Percentiles rank a stretch among this genome's conserved stretches.
phyloP scores from a whole-genome alignment of 2,113 vertebrate genomes.

The Collichthys lucidus region DNA sequence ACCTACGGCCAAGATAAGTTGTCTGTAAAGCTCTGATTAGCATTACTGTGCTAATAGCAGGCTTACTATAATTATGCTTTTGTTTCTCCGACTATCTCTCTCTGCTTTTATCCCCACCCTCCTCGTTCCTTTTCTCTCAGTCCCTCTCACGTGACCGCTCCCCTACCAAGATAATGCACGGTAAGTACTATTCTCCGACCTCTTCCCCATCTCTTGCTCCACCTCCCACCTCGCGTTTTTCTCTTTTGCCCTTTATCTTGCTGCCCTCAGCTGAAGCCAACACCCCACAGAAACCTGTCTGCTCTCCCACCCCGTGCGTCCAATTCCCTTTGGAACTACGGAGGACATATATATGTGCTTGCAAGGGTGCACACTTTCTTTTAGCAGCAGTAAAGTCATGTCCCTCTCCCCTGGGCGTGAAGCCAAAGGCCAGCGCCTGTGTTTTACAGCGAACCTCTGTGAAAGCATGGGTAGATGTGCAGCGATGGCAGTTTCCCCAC shows the following conservation, averaged over 20 bases:
- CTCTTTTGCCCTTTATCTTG: slow-evolving; percentile 36
- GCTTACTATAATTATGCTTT: slow-evolving; percentile 59
- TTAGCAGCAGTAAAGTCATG: slow-evolving; percentile 47
- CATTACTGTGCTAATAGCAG: slow-evolving; percentile 65
- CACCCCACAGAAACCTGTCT: slow-evolving; percentile 36
- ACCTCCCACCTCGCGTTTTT: slow-evolving; percentile 36
- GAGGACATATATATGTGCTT: slow-evolving; percentile 51
- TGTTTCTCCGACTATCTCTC: slow-evolving; percentile 18
- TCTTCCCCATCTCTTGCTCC: slow-evolving; percentile 11
- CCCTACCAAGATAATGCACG: slow-evolving; percentile 9
- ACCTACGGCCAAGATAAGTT: slow-evolving; percentile 59
- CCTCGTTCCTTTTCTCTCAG: slow-evolving; percentile 16
- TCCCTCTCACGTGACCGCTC: background rate
- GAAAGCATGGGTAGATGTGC: slow-evolving; percentile 59
- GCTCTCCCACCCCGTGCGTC: slow-evolving; percentile 37
- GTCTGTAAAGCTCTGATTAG: slow-evolving; percentile 65
- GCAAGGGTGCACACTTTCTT: slow-evolving; percentile 35
- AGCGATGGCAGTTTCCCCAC: slow-evolving; percentile 69
- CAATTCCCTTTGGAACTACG: slow-evolving; percentile 25
- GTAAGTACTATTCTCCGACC: slow-evolving; percentile 21
- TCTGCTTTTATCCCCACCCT: slow-evolving; percentile 59
- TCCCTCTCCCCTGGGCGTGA: slow-evolving; percentile 49
- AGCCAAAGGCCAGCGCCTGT: slow-evolving; percentile 67
- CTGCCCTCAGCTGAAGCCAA: slow-evolving; percentile 38
- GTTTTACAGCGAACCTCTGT: slow-evolving; percentile 61